Conservation (phyloP, 2,113 vertebrate genomes). For the Psephotus haematonotus region DNA sequence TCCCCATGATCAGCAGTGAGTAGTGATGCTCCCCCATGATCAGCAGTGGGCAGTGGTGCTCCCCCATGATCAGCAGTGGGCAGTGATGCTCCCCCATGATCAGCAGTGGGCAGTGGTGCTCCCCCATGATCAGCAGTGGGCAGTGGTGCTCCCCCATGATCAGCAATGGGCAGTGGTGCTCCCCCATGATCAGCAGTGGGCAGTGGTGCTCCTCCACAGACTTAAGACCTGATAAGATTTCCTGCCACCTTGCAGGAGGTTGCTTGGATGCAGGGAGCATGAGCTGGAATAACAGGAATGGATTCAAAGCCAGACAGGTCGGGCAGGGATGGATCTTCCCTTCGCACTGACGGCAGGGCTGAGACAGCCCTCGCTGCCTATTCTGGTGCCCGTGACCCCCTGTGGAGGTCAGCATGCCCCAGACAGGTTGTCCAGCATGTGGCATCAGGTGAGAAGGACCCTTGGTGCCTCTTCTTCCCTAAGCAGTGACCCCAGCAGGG, state of each 20-base stretch:
- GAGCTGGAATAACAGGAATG: neutral
- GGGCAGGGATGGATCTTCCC: neutral
- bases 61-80: no score
- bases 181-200: no score
- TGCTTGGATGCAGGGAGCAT: fast-evolving
- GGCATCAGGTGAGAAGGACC: neutral
- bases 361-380: neutral
- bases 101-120: neutral
- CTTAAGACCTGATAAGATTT: neutral
- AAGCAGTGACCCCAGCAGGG: neutral
- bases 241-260: neutral
- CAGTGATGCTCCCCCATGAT: no score
- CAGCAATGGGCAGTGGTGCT: neutral
- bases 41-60: neutral
- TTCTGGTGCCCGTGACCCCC: neutral
- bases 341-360: neutral
- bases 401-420: neutral
- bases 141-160: no score
- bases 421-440: fast-evolving
- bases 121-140: no score
- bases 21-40: neutral
- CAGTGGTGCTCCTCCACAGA: neutral
- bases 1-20: neutral
- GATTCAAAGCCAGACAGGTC: neutral
- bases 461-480: neutral